Conservation (phyloP, 2,888 invertebrate species). For the Xestia c-nigrum region DNA sequence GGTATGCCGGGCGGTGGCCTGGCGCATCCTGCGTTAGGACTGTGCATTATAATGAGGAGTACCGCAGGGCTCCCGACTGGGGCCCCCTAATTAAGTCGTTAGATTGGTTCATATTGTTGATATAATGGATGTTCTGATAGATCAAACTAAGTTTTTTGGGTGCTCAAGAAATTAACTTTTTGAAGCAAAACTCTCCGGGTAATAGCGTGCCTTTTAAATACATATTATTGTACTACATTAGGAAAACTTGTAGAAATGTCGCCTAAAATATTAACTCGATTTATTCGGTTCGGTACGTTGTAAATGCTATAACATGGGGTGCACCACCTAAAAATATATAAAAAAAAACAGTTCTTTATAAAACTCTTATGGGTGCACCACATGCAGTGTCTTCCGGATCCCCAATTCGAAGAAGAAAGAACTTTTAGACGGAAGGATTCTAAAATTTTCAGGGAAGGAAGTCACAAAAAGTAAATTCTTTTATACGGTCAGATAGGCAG, state of each 20-base stretch:
- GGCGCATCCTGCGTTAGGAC: constrained; percentile 74
- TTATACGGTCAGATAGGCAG: background rate
- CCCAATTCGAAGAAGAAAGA: background rate
- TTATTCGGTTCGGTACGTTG: background rate
- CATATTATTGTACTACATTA: background rate
- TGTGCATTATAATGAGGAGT: constrained; percentile 80
- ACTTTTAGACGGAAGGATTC: background rate
- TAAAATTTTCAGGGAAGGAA: background rate
- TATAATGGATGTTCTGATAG: background rate
- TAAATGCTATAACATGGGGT: background rate
- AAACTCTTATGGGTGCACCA: background rate
- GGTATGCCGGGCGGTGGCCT: constrained; percentile 73
- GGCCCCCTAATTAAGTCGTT: constrained; percentile 52
- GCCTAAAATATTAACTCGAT: background rate
- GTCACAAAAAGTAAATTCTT: background rate
- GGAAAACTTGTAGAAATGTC: background rate
- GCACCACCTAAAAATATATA: background rate
- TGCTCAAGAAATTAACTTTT: background rate
- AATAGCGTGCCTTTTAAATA: background rate
- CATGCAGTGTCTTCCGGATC: background rate
- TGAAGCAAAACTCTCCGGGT: background rate
- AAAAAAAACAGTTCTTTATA: no score
- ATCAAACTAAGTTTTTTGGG: background rate
- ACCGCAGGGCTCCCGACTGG: constrained; percentile 60
- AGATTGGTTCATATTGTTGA: constrained; percentile 9